phyloP scores from a whole-genome alignment of 2,888 invertebrate genomes.

The Brachyopa scutellaris region DNA sequence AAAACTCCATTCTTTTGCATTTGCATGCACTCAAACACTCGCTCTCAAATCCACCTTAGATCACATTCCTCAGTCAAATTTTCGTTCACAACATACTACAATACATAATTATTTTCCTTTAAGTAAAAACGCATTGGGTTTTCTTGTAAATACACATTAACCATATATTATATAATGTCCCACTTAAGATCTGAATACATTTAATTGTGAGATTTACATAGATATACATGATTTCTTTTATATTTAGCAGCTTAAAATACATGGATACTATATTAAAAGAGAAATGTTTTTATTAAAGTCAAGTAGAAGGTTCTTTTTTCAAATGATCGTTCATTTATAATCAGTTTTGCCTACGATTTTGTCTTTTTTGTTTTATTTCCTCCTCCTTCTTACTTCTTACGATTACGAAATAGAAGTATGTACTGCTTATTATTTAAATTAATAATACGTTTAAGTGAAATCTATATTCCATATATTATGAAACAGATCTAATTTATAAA shows the following conservation, averaged over 20 bases:
- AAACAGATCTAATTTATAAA: conserved; percentile 13
- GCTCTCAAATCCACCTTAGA: neutral
- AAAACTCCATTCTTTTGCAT: neutral
- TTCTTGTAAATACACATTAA: conserved; percentile 57
- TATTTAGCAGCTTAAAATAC: conserved; percentile 33
- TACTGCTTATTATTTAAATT: conserved; percentile 27
- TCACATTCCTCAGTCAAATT: neutral
- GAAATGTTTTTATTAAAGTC: conserved; percentile 43
- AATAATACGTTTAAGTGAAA: conserved; percentile 6
- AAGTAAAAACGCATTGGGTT: conserved; percentile 39
- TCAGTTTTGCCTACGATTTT: conserved; percentile 41
- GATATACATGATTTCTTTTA: conserved; percentile 9
- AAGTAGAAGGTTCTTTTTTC: conserved; percentile 27
- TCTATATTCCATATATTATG: neutral
- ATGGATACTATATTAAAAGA: conserved; percentile 34
- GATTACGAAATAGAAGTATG: conserved; percentile 1
- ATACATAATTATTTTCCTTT: neutral
- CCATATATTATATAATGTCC: conserved; percentile 57
- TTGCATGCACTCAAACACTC: no score
- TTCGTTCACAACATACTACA: neutral
- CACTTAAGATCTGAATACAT: conserved; percentile 54
- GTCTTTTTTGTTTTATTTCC: conserved; percentile 30
- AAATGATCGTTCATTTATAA: conserved; percentile 20
- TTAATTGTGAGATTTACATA: conserved; percentile 40
- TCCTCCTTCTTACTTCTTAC: neutral